phyloP scores from a whole-genome alignment of 2,797 vertebrate species.

The Acipenser oxyrinchus region DNA sequence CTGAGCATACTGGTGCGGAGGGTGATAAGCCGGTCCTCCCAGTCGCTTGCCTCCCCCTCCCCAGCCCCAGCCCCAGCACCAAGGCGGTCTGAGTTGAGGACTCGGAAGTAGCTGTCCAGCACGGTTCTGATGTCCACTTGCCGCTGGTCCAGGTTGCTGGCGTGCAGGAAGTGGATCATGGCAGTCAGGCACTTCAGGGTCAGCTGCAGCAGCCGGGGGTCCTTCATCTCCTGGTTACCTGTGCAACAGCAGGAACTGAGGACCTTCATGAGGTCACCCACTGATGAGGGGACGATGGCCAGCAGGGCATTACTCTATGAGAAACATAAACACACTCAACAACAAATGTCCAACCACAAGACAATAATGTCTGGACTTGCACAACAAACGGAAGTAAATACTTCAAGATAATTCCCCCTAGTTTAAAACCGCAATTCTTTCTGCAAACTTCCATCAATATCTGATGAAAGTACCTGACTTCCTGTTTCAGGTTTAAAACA shows the following conservation, averaged over 20 bases:
- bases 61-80: slow-evolving; percentile 28
- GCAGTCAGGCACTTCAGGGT: slow-evolving; percentile 67
- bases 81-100: slow-evolving; percentile 78
- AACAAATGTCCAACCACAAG: too few relatives aligned
- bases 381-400: too few relatives aligned
- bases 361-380: too few relatives aligned
- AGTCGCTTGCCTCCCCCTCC: slow-evolving; percentile 38
- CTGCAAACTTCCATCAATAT: too few relatives aligned
- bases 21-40: slow-evolving; percentile 63
- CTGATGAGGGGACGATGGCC: slow-evolving; percentile 60
- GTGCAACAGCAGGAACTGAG: slow-evolving; percentile 59
- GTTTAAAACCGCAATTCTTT: too few relatives aligned
- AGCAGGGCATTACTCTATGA: slow-evolving; percentile 76
- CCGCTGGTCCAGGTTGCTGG: slow-evolving; percentile 65
- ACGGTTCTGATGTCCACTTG: slow-evolving; percentile 71
- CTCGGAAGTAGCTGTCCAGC: slow-evolving; percentile 79
- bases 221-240: slow-evolving; percentile 23
- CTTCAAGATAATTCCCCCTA: too few relatives aligned
- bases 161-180: slow-evolving; percentile 77
- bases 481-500: too few relatives aligned
- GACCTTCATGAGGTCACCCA: slow-evolving; percentile 74
- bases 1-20: slow-evolving; percentile 85
- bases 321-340: neutral
- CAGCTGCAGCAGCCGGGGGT: slow-evolving; percentile 45
- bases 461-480: too few relatives aligned